Evolutionary conservation across 2,888 invertebrate species (phyloP).

Genomic region (Orthonevra nobilis): DNA sequence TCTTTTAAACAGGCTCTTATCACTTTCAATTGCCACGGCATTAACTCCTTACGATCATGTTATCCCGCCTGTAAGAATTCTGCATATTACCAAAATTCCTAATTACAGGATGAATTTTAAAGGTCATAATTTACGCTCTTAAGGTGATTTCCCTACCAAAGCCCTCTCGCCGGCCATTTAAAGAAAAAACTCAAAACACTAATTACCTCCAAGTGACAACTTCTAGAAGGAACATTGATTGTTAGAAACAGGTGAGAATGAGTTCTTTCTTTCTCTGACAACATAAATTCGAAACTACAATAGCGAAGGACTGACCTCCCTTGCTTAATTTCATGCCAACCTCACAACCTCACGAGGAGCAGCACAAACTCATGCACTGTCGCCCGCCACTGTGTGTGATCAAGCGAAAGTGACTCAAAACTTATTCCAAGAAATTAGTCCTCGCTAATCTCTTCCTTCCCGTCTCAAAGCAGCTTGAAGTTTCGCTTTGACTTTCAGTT

Average conservation of each 20-base stretch:
- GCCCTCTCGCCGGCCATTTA: no score
- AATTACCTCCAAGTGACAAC: constrained; percentile 15
- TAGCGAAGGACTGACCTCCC: constrained; percentile 24
- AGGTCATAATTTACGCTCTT: no score
- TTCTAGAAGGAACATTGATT: constrained; percentile 2
- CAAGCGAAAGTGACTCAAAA: constrained; percentile 56
- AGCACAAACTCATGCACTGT: not conserved
- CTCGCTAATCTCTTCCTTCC: constrained; percentile 64
- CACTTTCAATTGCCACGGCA: no score
- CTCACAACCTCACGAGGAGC: constrained; percentile 11
- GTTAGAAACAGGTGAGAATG: constrained; percentile 41
- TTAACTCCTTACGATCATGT: no score
- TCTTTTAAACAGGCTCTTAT: no score
- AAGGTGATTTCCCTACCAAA: no score
- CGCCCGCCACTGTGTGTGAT: constrained; percentile 10
- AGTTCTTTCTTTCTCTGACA: constrained; percentile 36
- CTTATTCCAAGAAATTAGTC: constrained; percentile 64
- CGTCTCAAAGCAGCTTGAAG: constrained; percentile 13
- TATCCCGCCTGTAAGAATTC: no score
- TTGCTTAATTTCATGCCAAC: constrained; percentile 48
- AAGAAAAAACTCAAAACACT: constrained; percentile 28
- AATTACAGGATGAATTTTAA: no score
- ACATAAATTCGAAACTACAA: constrained; percentile 53
- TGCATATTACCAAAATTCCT: no score
- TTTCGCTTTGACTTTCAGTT: not conserved